Base-by-base conservation (phyloP, 2,888 invertebrate genomes). In the Callinectes sapidus region DNA sequence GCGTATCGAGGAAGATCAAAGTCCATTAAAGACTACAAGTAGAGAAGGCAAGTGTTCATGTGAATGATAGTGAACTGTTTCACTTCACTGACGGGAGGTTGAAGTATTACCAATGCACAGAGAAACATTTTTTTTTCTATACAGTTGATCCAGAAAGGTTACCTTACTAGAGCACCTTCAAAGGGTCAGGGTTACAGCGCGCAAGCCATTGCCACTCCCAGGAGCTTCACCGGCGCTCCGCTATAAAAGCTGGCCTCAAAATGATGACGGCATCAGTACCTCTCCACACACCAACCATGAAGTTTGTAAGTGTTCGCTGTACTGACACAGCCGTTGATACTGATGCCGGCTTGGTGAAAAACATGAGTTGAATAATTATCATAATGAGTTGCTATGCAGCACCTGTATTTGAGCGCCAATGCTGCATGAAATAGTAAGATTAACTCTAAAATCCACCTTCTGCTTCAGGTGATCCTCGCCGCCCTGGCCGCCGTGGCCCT, bases 401-500 rank as follows among this genome's bases (percentile, higher is more conserved):
- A 8, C 71, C 71, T 71, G 8, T 71, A 18, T 71, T 1, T 1
- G 71, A 28, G 71, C n/a, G 23, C 71, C 71, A 71, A n/a, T 23
- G 10, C 71, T 8, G 2, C 71, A 71, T 8, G 6, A 23, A 71
- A 71, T 5, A 8, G 71, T 71, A 18, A 71, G 23, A 2, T 23
- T 71, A 71, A 71, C 71, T 28, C 1, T 71, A n/a, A 10, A 1
- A 1, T n/a, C n/a, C 23, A 71, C 16, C 71, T 23, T 87, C 48
- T 28, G n/a, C n/a, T 61, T 77, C 91, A 91, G 91, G 54, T 88
- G 35, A 91, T 91, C 91, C 13, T 91, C 54, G 88, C 91, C 55
- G 66, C 90, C 90, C 16, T 90, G 13, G 86, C 90, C 54, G 54
- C 92, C 61, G 86, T 89, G 90, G 92, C 89, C 86, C 2, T 92